Evolutionary conservation across 2,888 invertebrate species (phyloP), one percentile per base, ranked within the genome.

Genomic region (Ellobium chinense): DNA sequence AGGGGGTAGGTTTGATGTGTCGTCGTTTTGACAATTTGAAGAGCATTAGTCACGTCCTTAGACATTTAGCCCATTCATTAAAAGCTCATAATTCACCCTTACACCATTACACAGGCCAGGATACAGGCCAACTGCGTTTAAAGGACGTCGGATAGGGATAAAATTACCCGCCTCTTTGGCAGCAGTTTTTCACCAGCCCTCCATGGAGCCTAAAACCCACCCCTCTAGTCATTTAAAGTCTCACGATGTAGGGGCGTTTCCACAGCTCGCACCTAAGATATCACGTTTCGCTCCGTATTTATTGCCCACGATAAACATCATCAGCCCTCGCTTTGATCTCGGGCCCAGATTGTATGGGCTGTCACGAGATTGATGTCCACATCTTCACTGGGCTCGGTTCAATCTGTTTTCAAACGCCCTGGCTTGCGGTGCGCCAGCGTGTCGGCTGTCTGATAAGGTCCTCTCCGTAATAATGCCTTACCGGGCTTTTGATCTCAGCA

Each of bases 361-460:
- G 56, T 34, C 70, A 31, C 5, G 21, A 56, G 31, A 14, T 70
- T 70, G 54, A 70, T 70, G 70, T 54, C 70, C 70, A 31, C n/a
- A 4, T 14, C n/a, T 58, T 58, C 24, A 24, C 58, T n/a, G n/a
- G 58, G 58, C 4, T n/a, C 5, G 24, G 24, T 24, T 58, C 21
- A 24, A 24, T 31, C 70, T 70, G 54, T 72, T 24, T 56, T 1
- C 68, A 56, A 70, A 34, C 70, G 56, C 60, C 9, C 5, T n/a
- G 1, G 34, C 4, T 60, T 70, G 58, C 58, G 21, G 14, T 24
- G 70, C 56, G 56, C 21, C 58, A 31, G 56, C 58, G 54, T 5
- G 56, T 27, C n/a, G 56, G n/a, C 29, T 72, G 72, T 36, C 36
- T 72, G 72, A 72, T 60, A 72, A 58, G 60, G n/a, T n/a, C 62